These are phyloP conservation scores for Labeo rohita DNA, from an alignment of 2,113 vertebrate genomes.

Conservation along the genomic window DNA sequence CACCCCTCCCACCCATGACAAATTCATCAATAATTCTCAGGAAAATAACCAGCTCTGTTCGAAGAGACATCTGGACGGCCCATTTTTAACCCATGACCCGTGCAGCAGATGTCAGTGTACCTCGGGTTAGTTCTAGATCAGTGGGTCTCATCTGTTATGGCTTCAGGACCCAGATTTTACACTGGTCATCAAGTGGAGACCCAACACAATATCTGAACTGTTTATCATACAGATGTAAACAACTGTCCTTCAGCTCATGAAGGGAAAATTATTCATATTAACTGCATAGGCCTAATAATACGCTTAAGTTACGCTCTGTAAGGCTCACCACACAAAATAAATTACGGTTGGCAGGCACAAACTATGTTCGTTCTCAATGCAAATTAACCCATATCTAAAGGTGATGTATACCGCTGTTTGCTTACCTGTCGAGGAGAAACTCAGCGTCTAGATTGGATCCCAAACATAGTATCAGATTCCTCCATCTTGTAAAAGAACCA, in stretches of 20 bases:
- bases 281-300: background rate
- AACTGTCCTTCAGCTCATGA: background rate
- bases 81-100: background rate
- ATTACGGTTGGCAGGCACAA: background rate
- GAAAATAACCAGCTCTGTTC: conserved; percentile 9
- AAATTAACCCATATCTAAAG: background rate
- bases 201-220: background rate
- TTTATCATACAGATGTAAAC: background rate
- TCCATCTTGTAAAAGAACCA: background rate
- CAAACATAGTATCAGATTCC: background rate
- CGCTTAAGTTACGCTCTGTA: background rate
- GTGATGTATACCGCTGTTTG: background rate
- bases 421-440: background rate
- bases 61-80: background rate
- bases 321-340: background rate
- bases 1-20: background rate
- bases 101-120: background rate
- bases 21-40: conserved; percentile 26
- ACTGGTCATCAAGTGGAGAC: background rate
- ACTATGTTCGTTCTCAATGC: background rate
- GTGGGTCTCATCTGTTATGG: background rate
- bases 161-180: background rate
- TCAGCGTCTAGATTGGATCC: background rate
- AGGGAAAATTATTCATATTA: background rate
- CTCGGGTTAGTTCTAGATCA: background rate